Evolutionary conservation across 2,113 vertebrate species (phyloP).

Genomic region (Micronycteris hirsuta): DNA sequence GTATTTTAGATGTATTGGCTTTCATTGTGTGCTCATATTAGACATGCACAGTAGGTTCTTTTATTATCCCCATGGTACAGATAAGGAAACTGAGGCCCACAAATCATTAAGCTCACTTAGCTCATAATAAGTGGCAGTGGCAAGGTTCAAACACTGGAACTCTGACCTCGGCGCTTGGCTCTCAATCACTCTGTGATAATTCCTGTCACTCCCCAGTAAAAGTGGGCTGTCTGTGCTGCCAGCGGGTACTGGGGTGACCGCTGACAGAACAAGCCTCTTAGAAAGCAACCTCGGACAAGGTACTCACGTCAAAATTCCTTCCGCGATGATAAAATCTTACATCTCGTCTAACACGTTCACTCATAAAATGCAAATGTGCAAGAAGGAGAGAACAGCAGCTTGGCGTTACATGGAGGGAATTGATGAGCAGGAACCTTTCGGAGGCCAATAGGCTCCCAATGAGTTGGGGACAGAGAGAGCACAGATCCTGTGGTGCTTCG

Average conservation of each 20-base stretch:
- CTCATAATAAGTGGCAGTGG: neutral
- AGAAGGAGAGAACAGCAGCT: neutral
- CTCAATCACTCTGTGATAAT: neutral
- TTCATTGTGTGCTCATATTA: neutral
- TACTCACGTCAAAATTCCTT: neutral
- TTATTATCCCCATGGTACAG: neutral
- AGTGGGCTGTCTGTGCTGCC: fast-evolving
- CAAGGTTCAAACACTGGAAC: neutral
- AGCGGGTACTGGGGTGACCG: neutral
- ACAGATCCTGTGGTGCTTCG: fast-evolving
- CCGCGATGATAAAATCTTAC: neutral
- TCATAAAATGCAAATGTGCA: neutral
- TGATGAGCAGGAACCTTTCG: fast-evolving
- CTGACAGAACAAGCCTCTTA: neutral
- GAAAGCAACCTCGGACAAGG: neutral
- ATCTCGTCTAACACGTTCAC: neutral
- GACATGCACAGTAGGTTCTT: neutral
- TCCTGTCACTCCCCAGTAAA: neutral
- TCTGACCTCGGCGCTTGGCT: neutral
- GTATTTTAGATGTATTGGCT: neutral
- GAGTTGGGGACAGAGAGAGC: neutral
- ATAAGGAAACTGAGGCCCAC: neutral
- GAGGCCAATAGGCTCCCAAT: fast-evolving
- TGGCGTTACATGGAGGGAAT: neutral
- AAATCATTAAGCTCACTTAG: neutral